Percentiles rank a stretch among this genome's conserved stretches.
phyloP scores from a whole-genome alignment of 2,113 vertebrate genomes.

The Raja brachyura region DNA sequence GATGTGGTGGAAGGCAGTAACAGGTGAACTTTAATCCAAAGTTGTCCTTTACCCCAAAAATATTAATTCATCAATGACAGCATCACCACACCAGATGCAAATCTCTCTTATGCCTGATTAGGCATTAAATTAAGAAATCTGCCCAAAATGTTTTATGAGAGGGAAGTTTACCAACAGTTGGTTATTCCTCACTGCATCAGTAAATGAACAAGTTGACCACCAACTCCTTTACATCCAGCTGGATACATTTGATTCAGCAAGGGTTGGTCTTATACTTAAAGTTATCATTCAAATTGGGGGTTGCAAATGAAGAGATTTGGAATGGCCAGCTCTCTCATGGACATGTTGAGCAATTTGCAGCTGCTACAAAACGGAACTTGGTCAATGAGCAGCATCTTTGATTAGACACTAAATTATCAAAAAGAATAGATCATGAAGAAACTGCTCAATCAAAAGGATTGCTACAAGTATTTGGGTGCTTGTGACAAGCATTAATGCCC shows the following conservation, averaged over 20 bases:
- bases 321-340: background rate
- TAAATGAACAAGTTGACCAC: background rate
- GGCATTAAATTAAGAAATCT: background rate
- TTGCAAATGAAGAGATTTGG: background rate
- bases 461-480: background rate
- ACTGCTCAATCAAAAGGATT: background rate
- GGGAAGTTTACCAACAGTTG: background rate
- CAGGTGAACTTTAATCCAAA: background rate
- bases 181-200: background rate
- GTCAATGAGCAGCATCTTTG: background rate
- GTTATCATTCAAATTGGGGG: background rate
- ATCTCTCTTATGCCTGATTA: background rate
- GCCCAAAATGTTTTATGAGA: background rate
- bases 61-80: background rate
- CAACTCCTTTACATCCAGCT: constrained; percentile 2
- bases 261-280: background rate
- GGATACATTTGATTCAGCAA: background rate
- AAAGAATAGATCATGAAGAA: background rate
- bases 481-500: background rate
- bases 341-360: background rate
- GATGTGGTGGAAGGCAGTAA: too few relatives aligned
- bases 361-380: background rate
- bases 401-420: background rate
- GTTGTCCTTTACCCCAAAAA: background rate
- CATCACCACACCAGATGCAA: background rate